A percentile compares a stretch with the other conserved stretches of the same genome.
Evolutionary conservation across 2,797 vertebrate species (phyloP).

Genomic region (Galaxias olidus): DNA sequence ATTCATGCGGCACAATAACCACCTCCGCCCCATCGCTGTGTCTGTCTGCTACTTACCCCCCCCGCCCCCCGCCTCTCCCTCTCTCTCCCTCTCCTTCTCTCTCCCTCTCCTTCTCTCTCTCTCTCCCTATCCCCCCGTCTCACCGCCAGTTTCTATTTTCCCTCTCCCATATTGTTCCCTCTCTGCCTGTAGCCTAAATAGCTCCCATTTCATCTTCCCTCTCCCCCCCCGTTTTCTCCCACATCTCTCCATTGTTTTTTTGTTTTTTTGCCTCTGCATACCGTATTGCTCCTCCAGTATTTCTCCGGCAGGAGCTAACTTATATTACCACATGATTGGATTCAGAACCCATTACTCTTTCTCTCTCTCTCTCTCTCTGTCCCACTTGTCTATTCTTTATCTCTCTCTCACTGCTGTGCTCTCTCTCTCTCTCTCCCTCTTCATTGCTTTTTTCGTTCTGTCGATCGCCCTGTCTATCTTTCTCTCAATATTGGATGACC

Average conservation of each 20-base stretch:
- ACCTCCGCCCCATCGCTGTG: slow-evolving; percentile 62
- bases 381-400: slow-evolving; percentile 1
- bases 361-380: slow-evolving; percentile 25
- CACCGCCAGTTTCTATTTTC: slow-evolving; percentile 63
- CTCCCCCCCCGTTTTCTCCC: slow-evolving; percentile 40
- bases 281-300: slow-evolving; percentile 41
- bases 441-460: slow-evolving; percentile 8
- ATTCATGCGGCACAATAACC: slow-evolving; percentile 72
- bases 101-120: slow-evolving; percentile 4
- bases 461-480: slow-evolving; percentile 11
- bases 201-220: slow-evolving; percentile 65
- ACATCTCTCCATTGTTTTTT: slow-evolving; percentile 33
- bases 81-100: slow-evolving; percentile 21
- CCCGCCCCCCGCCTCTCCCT: not conserved
- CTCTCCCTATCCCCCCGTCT: slow-evolving; percentile 34
- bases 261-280: slow-evolving; percentile 23
- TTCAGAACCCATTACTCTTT: slow-evolving; percentile 58
- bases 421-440: slow-evolving; percentile 18
- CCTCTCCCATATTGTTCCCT: slow-evolving; percentile 61
- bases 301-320: slow-evolving; percentile 56
- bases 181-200: slow-evolving; percentile 70
- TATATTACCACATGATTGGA: slow-evolving; percentile 57
- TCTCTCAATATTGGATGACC: not conserved
- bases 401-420: slow-evolving; percentile 44
- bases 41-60: slow-evolving; percentile 57